Base-by-base conservation (phyloP, 64 coral and sea anemone genomes). In the Acropora tenuis region DNA sequence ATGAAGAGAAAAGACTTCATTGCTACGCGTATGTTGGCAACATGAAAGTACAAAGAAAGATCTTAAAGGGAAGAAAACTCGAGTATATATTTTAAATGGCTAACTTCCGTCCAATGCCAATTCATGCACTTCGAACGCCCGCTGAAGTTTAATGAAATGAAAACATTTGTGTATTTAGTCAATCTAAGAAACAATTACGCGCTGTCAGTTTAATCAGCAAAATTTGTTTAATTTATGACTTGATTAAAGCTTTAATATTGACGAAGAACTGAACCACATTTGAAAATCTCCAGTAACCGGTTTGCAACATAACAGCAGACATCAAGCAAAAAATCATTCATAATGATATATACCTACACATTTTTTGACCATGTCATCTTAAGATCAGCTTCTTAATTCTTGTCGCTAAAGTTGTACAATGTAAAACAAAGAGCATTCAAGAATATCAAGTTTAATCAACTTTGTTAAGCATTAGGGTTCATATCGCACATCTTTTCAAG, bases 1-100 rank as follows among this genome's bases (percentile, higher is more conserved):
- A 68, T 44, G 16, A 83, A 67, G 10, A 67, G 41, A 4, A 83
- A 8, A 43, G 16, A 17, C 15, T 83, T 83, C 80, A 83, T 83
- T 2, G 52, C 47, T 83, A 5, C 45, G 4, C 30, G 30, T 30
- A 30, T 30, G 30, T 46, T 2, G 40, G 40, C 1, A 4, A 1
- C 43, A 48, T 0, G 30, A 63, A 10, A 3, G 12, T 16, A 7
- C 4, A 55, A 9, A 4, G 4, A 5, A 55, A 55, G 4, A 5
- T 55, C 9, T 55, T 5, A 4, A 55, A 9, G 52, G 4, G 52
- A 55, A 9, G 4, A 55, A 55, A 55, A 9, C 4, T 9, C 52
- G 52, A 55, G 52, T 9, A 5, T 55, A 55, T 55, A 55, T 5
- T 55, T 55, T 4, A 4, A 9, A 55, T 55, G 80, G 12, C 78